These are phyloP conservation scores for Holotrichia oblita DNA, from an alignment of 1,140 invertebrate genomes.

Conservation along the genomic window DNA sequence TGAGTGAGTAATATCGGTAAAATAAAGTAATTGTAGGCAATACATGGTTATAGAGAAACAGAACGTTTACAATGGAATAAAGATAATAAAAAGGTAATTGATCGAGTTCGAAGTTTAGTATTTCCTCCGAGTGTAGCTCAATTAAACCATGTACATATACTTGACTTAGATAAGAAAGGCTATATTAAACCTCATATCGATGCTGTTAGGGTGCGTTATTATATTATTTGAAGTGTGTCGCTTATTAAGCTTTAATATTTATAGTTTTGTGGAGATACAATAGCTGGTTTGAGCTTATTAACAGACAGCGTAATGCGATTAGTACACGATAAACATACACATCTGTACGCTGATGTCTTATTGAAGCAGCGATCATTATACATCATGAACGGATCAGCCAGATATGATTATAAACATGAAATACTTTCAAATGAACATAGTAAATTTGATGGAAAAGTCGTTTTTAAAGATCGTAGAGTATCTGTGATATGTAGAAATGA, in stretches of 20 bases:
- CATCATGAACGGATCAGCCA: conserved; percentile 85
- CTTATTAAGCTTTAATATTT: conserved; percentile 45
- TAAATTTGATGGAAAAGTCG: conserved; percentile 70
- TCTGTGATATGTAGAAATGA: conserved; percentile 93
- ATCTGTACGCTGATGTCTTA: conserved; percentile 76
- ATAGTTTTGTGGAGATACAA: conserved; percentile 96
- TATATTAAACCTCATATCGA: conserved; percentile 97
- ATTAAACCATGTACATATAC: conserved; percentile 83
- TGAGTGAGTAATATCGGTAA: conserved; percentile 23
- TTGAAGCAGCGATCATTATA: conserved; percentile 89
- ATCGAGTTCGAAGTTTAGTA: conserved; percentile 74
- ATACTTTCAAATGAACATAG: conserved; percentile 81
- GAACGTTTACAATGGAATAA: conserved; percentile 87
- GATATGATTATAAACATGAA: conserved; percentile 95
- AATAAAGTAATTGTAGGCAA: conserved; percentile 80
- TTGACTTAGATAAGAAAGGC: conserved; percentile 90
- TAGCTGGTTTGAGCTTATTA: conserved; percentile 90
- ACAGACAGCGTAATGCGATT: conserved; percentile 92
- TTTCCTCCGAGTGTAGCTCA: conserved; percentile 73
- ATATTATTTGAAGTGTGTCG: background rate
- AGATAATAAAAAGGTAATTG: conserved; percentile 75
- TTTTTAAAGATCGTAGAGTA: conserved; percentile 79
- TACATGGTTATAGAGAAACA: conserved; percentile 94
- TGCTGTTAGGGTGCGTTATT: conserved; percentile 80
- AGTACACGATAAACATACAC: conserved; percentile 75